Base-by-base conservation (phyloP, 2,797 vertebrate genomes). In the Fistularia commersonii region DNA sequence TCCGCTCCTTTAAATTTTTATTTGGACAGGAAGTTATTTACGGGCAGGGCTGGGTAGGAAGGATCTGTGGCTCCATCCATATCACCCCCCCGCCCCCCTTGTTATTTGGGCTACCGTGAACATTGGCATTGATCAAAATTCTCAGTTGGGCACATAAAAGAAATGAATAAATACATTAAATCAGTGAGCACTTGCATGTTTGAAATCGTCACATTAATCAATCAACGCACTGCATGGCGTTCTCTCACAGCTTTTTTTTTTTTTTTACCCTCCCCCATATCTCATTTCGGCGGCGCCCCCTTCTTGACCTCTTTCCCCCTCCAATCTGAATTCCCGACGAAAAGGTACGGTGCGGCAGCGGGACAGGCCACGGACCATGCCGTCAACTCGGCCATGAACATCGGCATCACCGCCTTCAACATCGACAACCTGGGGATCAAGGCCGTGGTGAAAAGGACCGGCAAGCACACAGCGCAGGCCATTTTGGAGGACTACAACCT, bases 351-450 rank as follows among this genome's bases (percentile, higher is more conserved):
- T 14, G 84, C 92, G 0, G 94, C 90, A 8, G 97, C 93, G 0
- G 97, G 96, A 58, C 89, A 92, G 45, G 97, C 95, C 63, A 97
- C 97, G 0, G 93, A 99, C 55, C 64, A 93, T 0, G 97, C 94
- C 0, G 69, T 99, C 80, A 93, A 93, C 81, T 99, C 97, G 39
- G 97, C 95, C 66, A 93, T 99, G 76, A 99, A 97, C 36, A 87
- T 99, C 43, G 97, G 97, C 2, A 38, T 95, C 67, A 89, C 97
- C 23, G 96, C 95, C 48, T 94, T 96, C 87, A 99, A 99, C 71
- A 93, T 99, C 31, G 93, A 99, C 75, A 91, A 95, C 87, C 88
- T 99, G 45, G 97, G 97, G 41, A 86, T 99, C 87, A 98, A 98
- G 86, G 93, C 96, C 11, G 86, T 96, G 57, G 96, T 94, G 74